phyloP scores from a whole-genome alignment of 2,888 invertebrate genomes.

The Dolichomitus sp. region DNA sequence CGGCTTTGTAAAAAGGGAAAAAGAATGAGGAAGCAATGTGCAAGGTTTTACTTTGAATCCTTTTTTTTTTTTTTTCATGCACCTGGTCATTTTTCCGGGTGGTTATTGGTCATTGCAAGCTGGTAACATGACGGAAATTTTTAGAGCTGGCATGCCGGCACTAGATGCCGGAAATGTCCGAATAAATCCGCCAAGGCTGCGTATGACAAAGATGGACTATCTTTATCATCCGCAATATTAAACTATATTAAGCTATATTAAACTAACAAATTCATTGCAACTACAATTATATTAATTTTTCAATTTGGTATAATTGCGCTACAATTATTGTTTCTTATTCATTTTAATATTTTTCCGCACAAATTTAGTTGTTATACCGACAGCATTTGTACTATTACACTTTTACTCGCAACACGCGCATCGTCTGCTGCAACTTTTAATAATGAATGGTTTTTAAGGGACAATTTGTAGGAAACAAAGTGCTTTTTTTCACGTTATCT shows the following conservation, averaged over 20 bases:
- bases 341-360: not conserved
- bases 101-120: not conserved
- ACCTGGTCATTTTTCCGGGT: not conserved
- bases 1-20: no score
- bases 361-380: not conserved
- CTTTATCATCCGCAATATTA: no score
- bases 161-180: not conserved
- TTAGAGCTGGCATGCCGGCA: not conserved
- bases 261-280: not conserved
- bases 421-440: not conserved
- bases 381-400: not conserved
- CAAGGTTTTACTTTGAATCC: no score
- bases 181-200: conserved; percentile 11
- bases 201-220: not conserved
- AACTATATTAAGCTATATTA: no score
- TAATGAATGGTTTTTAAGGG: not conserved
- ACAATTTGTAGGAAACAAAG: no score
- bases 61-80: not conserved
- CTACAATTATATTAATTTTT: not conserved
- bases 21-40: no score
- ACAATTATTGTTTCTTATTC: not conserved
- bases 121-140: not conserved
- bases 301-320: not conserved
- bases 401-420: not conserved
- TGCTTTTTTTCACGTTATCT: no score